phyloP scores from a whole-genome alignment of 2,113 vertebrate species.

The Rousettus leschenaultii region DNA sequence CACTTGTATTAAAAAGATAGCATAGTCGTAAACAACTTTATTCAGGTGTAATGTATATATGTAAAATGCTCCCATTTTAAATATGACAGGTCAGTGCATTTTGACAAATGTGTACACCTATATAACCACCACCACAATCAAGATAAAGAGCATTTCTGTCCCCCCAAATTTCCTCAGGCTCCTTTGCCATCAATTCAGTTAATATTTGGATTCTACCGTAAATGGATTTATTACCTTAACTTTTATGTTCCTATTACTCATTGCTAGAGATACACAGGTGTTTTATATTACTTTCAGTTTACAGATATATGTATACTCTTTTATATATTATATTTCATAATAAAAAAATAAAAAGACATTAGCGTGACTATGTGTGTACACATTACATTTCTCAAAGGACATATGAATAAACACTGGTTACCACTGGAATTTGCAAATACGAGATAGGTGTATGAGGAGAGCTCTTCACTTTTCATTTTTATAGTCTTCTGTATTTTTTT shows the following conservation, averaged over 20 bases:
- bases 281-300: slow-evolving; percentile 29
- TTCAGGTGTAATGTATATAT: background rate
- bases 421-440: background rate
- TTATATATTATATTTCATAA: background rate
- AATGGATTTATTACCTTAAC: background rate
- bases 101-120: background rate
- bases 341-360: background rate
- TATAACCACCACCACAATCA: background rate
- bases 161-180: background rate
- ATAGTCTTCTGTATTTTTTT: background rate
- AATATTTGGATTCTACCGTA: background rate
- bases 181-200: background rate
- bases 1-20: background rate
- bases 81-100: background rate
- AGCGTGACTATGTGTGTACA: background rate
- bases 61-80: background rate
- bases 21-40: background rate
- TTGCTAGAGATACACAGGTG: background rate
- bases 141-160: background rate
- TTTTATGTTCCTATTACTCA: background rate
- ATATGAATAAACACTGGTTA: background rate
- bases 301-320: background rate
- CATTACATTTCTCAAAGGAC: background rate
- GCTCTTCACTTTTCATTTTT: background rate
- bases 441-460: background rate